Evolutionary conservation across 1,140 invertebrate species (phyloP).

Genomic region (Ridgeia piscesae): DNA sequence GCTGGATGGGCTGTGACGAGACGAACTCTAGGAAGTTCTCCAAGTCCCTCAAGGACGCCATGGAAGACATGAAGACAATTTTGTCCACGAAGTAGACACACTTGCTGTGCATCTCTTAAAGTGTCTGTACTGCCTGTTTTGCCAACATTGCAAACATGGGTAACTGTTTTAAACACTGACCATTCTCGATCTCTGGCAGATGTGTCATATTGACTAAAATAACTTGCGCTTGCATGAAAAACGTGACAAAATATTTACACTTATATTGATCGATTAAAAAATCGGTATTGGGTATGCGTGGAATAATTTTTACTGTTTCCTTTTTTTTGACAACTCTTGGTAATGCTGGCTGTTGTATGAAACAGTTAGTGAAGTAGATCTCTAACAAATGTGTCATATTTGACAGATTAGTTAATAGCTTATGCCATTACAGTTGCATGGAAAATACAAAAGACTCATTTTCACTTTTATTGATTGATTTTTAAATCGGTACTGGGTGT

Average conservation of each 20-base stretch:
- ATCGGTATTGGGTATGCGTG: not conserved
- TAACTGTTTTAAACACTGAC: not conserved
- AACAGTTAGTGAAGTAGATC: not conserved
- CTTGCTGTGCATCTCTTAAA: not conserved
- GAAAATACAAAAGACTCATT: not conserved
- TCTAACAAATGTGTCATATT: not conserved
- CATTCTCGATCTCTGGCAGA: not conserved
- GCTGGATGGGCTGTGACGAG: constrained; percentile 9
- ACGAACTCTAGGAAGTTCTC: constrained; percentile 8
- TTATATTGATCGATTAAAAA: not conserved
- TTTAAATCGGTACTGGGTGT: not conserved
- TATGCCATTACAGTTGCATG: not conserved
- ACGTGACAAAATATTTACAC: not conserved
- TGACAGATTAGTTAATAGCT: not conserved
- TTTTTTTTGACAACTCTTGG: too few relatives aligned
- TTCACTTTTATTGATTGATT: not conserved
- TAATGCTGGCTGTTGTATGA: not conserved
- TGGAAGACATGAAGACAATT: constrained; percentile 20
- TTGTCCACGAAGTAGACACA: constrained; percentile 9
- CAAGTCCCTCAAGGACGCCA: not conserved
- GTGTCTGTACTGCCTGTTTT: not conserved
- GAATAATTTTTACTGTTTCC: not conserved
- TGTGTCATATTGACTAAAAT: not conserved
- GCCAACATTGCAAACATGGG: not conserved
- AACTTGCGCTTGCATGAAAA: not conserved